These are phyloP conservation scores for Cololabis saira DNA, from an alignment of 2,113 vertebrate genomes.

Conservation along the genomic window DNA sequence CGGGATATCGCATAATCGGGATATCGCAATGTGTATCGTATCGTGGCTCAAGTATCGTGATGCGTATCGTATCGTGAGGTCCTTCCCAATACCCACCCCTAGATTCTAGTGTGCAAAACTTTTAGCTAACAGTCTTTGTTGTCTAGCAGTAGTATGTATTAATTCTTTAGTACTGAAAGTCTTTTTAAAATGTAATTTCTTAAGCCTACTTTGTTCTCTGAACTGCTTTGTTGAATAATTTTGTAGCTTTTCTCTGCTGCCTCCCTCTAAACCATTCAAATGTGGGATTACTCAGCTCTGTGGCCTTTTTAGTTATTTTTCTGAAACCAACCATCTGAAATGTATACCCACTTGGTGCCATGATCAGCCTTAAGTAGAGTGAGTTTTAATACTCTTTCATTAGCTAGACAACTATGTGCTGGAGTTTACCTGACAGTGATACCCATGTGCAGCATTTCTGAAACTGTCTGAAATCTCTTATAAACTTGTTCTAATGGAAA, in stretches of 20 bases:
- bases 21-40: too few relatives aligned
- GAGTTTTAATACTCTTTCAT: too few relatives aligned
- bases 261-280: background rate
- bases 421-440: too few relatives aligned
- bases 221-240: background rate
- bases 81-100: too few relatives aligned
- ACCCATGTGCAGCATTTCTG: too few relatives aligned
- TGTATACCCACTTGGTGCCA: background rate
- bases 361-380: background rate
- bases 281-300: background rate
- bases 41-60: too few relatives aligned
- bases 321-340: background rate
- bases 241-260: background rate
- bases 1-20: too few relatives aligned
- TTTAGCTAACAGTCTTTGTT: slow-evolving; percentile 4
- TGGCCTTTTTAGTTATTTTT: slow-evolving; percentile 10
- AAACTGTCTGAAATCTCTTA: background rate
- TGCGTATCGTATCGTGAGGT: too few relatives aligned
- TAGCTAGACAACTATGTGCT: too few relatives aligned
- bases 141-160: slow-evolving; percentile 4
- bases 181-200: background rate
- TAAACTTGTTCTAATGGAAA: background rate
- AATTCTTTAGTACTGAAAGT: slow-evolving; percentile 1
- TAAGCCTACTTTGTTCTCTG: background rate
- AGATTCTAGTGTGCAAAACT: slow-evolving; percentile 13